Percentiles rank a stretch among this genome's conserved stretches.
Evolutionary conservation across 2,888 invertebrate species (phyloP).

Genomic region (Serripes groenlandicus): DNA sequence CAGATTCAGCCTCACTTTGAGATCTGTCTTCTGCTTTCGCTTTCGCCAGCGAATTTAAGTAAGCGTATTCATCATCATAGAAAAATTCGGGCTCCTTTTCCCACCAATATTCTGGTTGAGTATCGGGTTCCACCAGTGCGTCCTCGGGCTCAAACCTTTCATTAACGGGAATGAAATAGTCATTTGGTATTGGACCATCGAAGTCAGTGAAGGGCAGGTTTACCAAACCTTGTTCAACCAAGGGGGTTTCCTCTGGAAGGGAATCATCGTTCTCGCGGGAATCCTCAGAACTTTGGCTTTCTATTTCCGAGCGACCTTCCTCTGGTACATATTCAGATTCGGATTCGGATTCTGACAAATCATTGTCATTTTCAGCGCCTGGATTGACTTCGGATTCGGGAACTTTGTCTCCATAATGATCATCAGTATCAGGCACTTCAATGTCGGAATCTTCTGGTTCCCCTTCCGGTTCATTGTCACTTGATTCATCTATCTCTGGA

Average conservation of each 20-base stretch:
- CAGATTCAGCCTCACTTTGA: background rate
- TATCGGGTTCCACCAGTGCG: background rate
- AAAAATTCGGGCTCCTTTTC: conserved; percentile 7
- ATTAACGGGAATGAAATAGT: background rate
- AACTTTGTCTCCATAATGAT: background rate
- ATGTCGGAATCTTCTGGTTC: background rate
- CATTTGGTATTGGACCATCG: conserved; percentile 6
- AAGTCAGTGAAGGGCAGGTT: conserved; percentile 4
- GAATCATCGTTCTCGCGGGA: background rate
- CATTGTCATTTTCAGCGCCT: background rate
- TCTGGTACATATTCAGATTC: background rate
- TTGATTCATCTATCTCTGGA: background rate
- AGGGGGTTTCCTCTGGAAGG: background rate
- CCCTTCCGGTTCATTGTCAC: background rate
- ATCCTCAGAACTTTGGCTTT: background rate
- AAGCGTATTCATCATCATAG: conserved; percentile 16
- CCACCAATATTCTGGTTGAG: conserved; percentile 12
- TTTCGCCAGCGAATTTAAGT: background rate
- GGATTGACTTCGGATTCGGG: background rate
- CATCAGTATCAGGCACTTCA: background rate
- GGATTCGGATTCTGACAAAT: background rate
- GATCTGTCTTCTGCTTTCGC: background rate
- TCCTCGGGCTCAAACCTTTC: conserved; percentile 10
- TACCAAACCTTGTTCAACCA: background rate
- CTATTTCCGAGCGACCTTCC: background rate